Evolutionary conservation across 2,888 invertebrate species (phyloP).

Genomic region (Actias luna): DNA sequence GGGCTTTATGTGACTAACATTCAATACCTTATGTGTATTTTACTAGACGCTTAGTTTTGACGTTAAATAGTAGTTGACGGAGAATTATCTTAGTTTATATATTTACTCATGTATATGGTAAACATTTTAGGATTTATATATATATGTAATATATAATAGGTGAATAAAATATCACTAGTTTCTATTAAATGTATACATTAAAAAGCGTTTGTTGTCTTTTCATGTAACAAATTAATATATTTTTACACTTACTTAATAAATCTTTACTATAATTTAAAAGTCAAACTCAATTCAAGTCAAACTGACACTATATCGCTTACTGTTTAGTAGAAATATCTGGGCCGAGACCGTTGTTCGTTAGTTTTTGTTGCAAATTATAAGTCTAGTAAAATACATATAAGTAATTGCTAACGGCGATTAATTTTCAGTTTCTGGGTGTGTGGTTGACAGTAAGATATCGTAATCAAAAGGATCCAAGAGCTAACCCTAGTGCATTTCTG

Average conservation of each 20-base stretch:
- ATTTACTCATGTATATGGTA: no score
- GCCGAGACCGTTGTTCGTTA: no score
- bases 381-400: not conserved
- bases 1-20: conserved; percentile 65
- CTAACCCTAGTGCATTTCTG: conserved; percentile 98
- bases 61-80: conserved; percentile 27
- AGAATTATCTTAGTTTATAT: not conserved
- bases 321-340: not conserved
- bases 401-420: conserved; percentile 36
- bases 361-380: not conserved
- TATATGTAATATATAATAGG: no score
- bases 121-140: no score
- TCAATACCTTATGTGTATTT: not conserved
- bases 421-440: conserved; percentile 95
- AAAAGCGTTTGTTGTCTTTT: no score
- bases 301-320: not conserved
- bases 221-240: no score
- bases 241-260: no score
- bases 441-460: conserved; percentile 98
- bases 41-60: not conserved
- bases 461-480: conserved; percentile 98
- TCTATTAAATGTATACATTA: no score
- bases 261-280: no score
- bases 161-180: no score
- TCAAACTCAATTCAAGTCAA: no score